A percentile compares a stretch with the other conserved stretches of the same genome.
Evolutionary conservation across 64 coral and sea anemone species (phyloP).

Genomic region (Cladopsammia gracilis): DNA sequence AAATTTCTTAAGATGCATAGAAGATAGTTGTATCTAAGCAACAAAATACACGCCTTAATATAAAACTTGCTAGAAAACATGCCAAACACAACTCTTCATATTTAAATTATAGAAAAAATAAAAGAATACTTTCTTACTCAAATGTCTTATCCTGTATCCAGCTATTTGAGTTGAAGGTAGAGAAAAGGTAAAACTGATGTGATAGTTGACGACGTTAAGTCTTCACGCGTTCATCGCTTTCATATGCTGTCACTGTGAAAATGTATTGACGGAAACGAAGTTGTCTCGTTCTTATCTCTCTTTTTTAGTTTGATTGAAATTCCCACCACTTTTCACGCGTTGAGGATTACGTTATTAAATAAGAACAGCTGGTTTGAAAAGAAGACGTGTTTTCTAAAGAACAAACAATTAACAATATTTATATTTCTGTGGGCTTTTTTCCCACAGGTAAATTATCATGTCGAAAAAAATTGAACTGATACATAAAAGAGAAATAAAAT

Average conservation of each 20-base stretch:
- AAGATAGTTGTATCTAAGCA: constrained; percentile 3
- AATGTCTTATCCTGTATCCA: no score
- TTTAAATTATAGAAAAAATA: background rate
- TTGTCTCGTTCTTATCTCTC: background rate
- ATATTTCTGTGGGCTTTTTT: background rate
- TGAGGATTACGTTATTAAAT: background rate
- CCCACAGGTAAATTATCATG: background rate
- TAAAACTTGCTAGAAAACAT: background rate
- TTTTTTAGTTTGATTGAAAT: background rate
- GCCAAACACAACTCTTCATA: background rate
- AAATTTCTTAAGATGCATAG: background rate
- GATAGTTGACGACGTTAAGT: background rate
- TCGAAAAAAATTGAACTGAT: background rate
- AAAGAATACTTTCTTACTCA: background rate
- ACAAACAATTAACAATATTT: background rate
- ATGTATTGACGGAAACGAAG: background rate
- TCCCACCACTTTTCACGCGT: background rate
- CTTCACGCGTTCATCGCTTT: background rate
- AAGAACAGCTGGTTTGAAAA: background rate
- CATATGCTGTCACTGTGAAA: constrained; percentile 17
- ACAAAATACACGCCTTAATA: background rate
- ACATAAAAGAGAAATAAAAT: background rate
- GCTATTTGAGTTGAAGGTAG: no score
- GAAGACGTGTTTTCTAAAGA: background rate
- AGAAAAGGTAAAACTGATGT: background rate